Evolutionary conservation across 2,113 vertebrate genomes (phyloP).

Genomic region (Aphyosemion australe): DNA sequence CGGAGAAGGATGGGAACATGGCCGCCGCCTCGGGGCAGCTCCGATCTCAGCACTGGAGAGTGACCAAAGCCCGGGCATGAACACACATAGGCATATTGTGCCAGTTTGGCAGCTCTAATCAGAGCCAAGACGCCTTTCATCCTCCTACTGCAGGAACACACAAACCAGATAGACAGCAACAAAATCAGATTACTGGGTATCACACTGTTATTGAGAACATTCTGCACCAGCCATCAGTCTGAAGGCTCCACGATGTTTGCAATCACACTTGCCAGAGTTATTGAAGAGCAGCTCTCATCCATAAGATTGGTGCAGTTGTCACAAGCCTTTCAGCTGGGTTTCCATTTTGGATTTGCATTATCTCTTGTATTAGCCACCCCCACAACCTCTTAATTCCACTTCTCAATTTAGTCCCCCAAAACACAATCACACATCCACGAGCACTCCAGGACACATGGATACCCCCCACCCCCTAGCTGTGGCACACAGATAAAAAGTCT

Average conservation of each 20-base stretch:
- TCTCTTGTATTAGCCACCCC: conserved; percentile 47
- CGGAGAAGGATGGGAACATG: conserved; percentile 40
- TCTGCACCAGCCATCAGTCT: conserved; percentile 32
- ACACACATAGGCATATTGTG: conserved; percentile 35
- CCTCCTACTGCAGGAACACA: conserved; percentile 62
- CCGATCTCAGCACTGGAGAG: conserved; percentile 58
- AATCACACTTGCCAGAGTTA: conserved; percentile 18
- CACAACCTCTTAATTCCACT: conserved; percentile 30
- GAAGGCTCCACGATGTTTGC: conserved; percentile 11
- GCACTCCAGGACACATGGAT: conserved; percentile 22
- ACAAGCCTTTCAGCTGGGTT: conserved; percentile 28
- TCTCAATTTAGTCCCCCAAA: conserved; percentile 34
- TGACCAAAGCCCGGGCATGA: conserved; percentile 61
- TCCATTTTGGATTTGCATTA: conserved; percentile 47
- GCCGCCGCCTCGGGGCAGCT: conserved; percentile 58
- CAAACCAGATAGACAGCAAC: conserved; percentile 36
- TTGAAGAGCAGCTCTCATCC: conserved; percentile 13
- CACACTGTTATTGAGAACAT: conserved; percentile 38
- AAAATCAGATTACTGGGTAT: conserved; percentile 61
- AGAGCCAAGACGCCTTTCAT: conserved; percentile 66
- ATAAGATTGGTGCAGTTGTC: conserved; percentile 32
- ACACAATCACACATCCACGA: conserved; percentile 20
- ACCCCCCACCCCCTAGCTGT: conserved; percentile 52
- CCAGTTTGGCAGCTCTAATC: conserved; percentile 59
- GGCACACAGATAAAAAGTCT: conserved; percentile 58